Percentiles rank a stretch among this genome's conserved stretches.
Evolutionary conservation across 1,140 invertebrate species (phyloP).

Genomic region (Cylas formicarius): DNA sequence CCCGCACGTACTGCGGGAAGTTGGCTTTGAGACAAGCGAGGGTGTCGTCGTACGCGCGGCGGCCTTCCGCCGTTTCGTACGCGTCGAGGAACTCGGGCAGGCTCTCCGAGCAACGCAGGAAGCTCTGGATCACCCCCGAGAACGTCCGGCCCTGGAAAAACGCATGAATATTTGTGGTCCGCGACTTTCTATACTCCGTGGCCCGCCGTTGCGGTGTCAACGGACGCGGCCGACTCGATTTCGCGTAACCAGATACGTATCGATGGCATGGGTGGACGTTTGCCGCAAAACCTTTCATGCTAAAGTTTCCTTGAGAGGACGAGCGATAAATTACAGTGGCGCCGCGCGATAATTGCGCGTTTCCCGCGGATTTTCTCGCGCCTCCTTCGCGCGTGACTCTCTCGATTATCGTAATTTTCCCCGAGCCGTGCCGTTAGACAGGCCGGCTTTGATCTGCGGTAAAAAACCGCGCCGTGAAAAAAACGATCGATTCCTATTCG

Average conservation of each 20-base stretch:
- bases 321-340: too few species aligned
- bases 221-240: background rate
- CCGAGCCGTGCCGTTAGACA: too few species aligned
- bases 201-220: background rate
- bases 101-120: constrained; percentile 52
- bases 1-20: constrained; percentile 74
- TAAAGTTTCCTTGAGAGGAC: too few species aligned
- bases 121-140: constrained; percentile 62
- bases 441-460: too few species aligned
- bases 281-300: too few species aligned
- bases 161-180: constrained; percentile 1
- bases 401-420: too few species aligned
- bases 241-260: constrained; percentile 2
- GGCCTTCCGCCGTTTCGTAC: constrained; percentile 61
- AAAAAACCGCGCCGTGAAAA: too few species aligned
- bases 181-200: background rate
- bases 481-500: too few species aligned
- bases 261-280: too few species aligned
- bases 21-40: constrained; percentile 56
- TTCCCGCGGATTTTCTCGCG: too few species aligned
- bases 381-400: too few species aligned
- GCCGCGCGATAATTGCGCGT: too few species aligned
- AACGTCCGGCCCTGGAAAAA: constrained; percentile 68
- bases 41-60: constrained; percentile 64
- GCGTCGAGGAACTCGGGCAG: constrained; percentile 61